Evolutionary conservation across 1,140 invertebrate genomes (phyloP), one percentile per base, ranked within the genome.

Genomic region (Drosophila sucinea): DNA sequence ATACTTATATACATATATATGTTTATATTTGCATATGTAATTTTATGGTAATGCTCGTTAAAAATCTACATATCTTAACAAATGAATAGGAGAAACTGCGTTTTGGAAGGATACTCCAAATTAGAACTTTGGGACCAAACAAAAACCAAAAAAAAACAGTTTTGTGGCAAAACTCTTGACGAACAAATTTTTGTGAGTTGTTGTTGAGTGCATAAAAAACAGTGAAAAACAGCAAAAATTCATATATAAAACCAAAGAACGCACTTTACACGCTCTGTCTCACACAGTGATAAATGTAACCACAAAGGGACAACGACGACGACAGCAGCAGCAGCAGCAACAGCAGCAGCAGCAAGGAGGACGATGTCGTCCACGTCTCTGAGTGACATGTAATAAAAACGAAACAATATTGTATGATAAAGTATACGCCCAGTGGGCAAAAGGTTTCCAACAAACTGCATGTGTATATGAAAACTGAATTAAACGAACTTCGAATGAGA

Each of bases 361-460:
- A 73, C 74, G 60, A 29, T 62, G 64, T 60, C 71, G 64, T 79
- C 68, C 84, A 79, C 79, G 73, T 89, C 77, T 89, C 77, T 89
- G 83, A 86, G 84, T 86, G 83, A 86, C 83, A 87, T 86, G 84
- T 86, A 87, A 86, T 86, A 86, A 86, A 86, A 86, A 86, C 83
- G 84, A 86, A 86, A 83, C 83, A 89, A 86, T 86, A 86, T 85
- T 86, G 83, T 89, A 89, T 86, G 83, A 86, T 86, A 86, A 86
- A 86, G 84, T 89, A 89, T 89, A 89, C 84, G 84, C 84, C 84
- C 84, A 81, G 81, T 89, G 80, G 84, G 81, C 84, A 79, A 80
- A 73, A 70, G 81, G 68, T 75, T 64, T 77, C 68, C 32, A 47
- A 44, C 30, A 35, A 54, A 60, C 30, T 77, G 63, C 57, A 77